These are phyloP conservation scores for Chaetodon trifascialis DNA, from an alignment of 2,113 vertebrate genomes.

Conservation along the genomic window DNA sequence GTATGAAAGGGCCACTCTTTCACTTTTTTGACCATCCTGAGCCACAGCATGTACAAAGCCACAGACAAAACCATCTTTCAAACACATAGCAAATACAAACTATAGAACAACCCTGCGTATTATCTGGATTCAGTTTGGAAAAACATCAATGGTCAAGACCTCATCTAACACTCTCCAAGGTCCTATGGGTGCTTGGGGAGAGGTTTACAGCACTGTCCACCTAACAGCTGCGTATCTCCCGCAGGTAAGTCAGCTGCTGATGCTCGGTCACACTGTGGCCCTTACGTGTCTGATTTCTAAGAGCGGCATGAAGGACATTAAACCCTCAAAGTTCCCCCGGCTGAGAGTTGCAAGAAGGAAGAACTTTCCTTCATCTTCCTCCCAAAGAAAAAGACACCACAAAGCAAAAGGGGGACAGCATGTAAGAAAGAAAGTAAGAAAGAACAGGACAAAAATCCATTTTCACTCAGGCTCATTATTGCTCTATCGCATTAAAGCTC, in stretches of 20 bases:
- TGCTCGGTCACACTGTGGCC: background rate
- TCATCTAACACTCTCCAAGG: background rate
- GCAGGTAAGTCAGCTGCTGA: background rate
- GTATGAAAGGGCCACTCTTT: too few species aligned
- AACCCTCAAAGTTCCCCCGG: slow-evolving; percentile 16
- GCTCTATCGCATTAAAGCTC: background rate
- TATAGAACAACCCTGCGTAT: background rate
- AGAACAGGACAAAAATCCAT: background rate
- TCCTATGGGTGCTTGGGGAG: background rate
- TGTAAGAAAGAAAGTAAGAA: background rate
- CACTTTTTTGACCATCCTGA: background rate
- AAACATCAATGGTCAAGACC: background rate
- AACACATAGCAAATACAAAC: background rate
- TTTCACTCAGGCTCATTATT: slow-evolving; percentile 14
- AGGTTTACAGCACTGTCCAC: background rate
- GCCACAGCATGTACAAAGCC: background rate
- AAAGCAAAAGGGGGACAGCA: slow-evolving; percentile 1
- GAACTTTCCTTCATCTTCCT: background rate
- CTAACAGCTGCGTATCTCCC: slow-evolving; percentile 1
- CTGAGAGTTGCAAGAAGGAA: background rate
- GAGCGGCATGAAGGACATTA: slow-evolving; percentile 23
- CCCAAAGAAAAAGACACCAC: background rate
- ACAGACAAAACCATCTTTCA: background rate
- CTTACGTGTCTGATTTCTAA: background rate
- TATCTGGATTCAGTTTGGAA: background rate